Evolutionary conservation across 2,797 vertebrate species (phyloP).

Genomic region (Australoheros facetus): DNA sequence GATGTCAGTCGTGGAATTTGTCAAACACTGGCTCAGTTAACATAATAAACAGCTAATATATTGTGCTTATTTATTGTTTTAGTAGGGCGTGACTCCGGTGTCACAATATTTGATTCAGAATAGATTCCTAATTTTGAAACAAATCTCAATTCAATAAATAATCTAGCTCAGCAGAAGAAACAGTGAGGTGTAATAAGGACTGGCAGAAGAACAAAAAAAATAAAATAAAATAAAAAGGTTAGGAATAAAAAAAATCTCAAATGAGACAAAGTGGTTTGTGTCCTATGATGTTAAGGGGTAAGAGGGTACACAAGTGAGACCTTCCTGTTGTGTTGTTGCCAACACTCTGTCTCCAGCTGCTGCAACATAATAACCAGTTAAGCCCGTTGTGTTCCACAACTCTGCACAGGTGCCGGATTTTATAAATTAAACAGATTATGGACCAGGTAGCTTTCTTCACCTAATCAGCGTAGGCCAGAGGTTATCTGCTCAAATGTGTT

Average conservation of each 20-base stretch:
- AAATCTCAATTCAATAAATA: background rate
- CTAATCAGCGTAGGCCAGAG: background rate
- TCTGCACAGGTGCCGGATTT: background rate
- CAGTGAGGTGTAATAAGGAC: too few relatives aligned
- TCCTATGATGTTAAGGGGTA: background rate
- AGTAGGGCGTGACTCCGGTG: background rate
- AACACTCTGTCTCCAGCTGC: background rate
- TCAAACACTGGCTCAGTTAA: too few relatives aligned
- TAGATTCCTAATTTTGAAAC: background rate
- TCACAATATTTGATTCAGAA: background rate
- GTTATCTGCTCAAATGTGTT: background rate
- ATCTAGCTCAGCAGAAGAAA: background rate
- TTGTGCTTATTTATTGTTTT: background rate
- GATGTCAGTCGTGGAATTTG: too few relatives aligned
- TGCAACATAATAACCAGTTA: background rate
- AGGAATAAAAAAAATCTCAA: too few relatives aligned
- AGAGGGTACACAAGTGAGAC: background rate
- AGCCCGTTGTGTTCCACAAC: background rate
- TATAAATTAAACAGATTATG: background rate
- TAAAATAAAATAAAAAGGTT: too few relatives aligned
- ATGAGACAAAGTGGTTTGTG: background rate
- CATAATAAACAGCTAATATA: background rate
- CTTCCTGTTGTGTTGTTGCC: background rate
- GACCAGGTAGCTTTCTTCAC: background rate
- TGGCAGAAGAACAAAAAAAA: too few relatives aligned